Conservation (phyloP, 2,888 invertebrate genomes). For the Drosophila atroscutellata region DNA sequence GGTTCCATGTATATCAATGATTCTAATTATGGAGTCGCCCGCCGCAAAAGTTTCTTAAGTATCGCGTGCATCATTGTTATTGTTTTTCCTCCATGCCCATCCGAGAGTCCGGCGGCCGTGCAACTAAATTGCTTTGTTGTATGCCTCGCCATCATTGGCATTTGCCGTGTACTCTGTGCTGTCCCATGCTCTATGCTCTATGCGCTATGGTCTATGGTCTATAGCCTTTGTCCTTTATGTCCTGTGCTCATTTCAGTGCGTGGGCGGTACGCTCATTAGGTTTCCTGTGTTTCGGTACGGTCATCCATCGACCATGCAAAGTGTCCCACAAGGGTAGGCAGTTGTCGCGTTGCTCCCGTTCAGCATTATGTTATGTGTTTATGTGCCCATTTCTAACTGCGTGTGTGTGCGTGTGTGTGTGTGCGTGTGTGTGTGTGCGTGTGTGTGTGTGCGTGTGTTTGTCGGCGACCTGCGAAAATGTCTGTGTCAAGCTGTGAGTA, state of each 20-base stretch:
- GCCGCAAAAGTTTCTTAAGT: constrained; percentile 71
- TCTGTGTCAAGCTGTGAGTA: constrained; percentile 77
- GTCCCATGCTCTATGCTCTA: constrained; percentile 2
- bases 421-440: constrained; percentile 15
- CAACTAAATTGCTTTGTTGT: constrained; percentile 64
- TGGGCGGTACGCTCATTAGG: constrained; percentile 76
- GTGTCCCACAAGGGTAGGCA: constrained; percentile 71
- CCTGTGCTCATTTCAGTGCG: constrained; percentile 50
- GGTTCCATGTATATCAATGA: constrained; percentile 71
- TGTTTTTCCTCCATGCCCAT: constrained; percentile 53
- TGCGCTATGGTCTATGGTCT: not conserved
- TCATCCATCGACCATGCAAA: constrained; percentile 52
- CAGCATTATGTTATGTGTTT: constrained; percentile 57
- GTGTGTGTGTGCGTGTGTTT: constrained; percentile 24
- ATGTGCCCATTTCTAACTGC: constrained; percentile 44
- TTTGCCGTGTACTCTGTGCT: constrained; percentile 9
- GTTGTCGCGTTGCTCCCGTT: constrained; percentile 61
- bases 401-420: constrained; percentile 34
- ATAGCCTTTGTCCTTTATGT: constrained; percentile 13
- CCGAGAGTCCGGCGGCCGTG: constrained; percentile 4
- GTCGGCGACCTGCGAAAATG: constrained; percentile 66
- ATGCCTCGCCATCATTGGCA: constrained; percentile 27
- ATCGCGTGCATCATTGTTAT: constrained; percentile 78
- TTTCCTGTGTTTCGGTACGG: constrained; percentile 36
- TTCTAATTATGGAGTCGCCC: constrained; percentile 70